Conservation (phyloP, 2,797 vertebrate species). For the Peromyscus nudipes region DNA sequence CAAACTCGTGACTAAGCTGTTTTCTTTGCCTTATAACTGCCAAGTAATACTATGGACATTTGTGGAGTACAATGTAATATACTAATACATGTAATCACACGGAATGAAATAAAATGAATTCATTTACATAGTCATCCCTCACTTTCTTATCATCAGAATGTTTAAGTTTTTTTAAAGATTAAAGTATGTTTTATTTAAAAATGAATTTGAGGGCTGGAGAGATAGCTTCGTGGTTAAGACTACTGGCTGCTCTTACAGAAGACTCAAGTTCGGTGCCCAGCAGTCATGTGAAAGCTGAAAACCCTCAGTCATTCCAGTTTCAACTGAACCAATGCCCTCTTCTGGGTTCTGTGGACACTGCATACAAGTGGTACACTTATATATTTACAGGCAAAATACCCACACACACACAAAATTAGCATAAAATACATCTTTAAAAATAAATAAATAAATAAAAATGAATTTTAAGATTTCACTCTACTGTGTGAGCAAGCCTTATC, state of each 20-base stretch:
- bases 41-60: background rate
- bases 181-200: background rate
- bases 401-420: background rate
- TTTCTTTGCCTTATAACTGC: background rate
- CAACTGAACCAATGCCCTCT: background rate
- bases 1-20: background rate
- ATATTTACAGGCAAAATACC: background rate
- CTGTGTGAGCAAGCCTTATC: background rate
- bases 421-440: background rate
- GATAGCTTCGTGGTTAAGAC: background rate
- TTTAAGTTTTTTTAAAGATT: background rate
- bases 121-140: background rate
- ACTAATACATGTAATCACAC: background rate
- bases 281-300: background rate
- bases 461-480: background rate
- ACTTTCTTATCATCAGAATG: background rate
- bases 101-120: background rate
- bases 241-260: background rate
- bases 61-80: background rate
- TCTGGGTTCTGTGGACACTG: background rate
- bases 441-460: background rate
- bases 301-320: background rate
- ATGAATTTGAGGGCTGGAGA: background rate
- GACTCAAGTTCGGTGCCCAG: background rate
- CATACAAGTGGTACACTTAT: background rate